These are phyloP conservation scores for Lycaon pictus DNA, from an alignment of 2,113 vertebrate genomes.

Conservation along the genomic window DNA sequence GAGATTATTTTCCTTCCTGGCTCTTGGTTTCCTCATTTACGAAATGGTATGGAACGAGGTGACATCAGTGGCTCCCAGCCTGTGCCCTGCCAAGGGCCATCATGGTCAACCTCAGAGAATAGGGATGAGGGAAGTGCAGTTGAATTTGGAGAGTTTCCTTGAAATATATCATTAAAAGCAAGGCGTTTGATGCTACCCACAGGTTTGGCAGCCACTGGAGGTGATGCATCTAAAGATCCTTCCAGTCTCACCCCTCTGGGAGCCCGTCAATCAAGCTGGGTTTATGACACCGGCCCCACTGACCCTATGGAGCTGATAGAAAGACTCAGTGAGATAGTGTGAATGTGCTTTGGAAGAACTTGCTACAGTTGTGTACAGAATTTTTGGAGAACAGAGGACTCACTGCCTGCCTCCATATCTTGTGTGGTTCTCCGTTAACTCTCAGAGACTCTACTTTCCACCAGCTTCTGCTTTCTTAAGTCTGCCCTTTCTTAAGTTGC, in stretches of 20 bases:
- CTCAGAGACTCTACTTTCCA: not conserved
- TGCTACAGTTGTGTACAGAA: not conserved
- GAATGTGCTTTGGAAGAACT: not conserved
- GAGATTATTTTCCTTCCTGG: not conserved
- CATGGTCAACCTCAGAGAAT: not conserved
- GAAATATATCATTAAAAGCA: not conserved
- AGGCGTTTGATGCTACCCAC: not conserved
- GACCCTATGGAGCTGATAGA: not conserved
- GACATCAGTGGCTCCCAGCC: not conserved
- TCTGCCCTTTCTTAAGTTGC: not conserved
- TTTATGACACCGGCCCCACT: accelerated
- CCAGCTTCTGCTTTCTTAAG: not conserved
- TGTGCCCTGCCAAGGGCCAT: not conserved
- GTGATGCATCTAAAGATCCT: not conserved
- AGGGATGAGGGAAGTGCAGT: not conserved
- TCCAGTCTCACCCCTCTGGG: no score
- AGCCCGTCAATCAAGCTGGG: not conserved
- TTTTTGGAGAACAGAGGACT: not conserved
- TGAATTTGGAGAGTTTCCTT: not conserved
- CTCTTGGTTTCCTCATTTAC: not conserved
- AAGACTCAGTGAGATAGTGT: not conserved
- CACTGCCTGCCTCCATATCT: not conserved
- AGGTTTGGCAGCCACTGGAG: not conserved
- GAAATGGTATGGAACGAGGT: not conserved
- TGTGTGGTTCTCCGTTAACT: not conserved